Evolutionary conservation across 2,888 invertebrate genomes (phyloP), one percentile per base, ranked within the genome.

Genomic region (Andrena haemorrhoa): DNA sequence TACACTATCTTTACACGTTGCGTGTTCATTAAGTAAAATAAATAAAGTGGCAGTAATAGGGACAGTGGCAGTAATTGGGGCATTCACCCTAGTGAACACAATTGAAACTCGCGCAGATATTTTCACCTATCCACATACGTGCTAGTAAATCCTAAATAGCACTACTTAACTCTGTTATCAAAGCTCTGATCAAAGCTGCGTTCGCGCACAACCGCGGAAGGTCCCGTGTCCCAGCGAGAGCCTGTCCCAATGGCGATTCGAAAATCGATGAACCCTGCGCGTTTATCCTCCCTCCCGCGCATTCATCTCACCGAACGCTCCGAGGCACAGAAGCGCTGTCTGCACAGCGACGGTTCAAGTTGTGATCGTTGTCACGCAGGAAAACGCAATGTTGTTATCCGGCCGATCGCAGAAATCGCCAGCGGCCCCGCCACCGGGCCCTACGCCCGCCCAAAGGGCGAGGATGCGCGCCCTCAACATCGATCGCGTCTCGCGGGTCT

Each of bases 401-500:
- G 93, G 93, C 26, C 93, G 92, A 89, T 92, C 92, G 73, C 93
- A 92, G 91, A 92, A 92, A 82, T 89, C 94, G 61, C 91, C 94
- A 79, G 90, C 94, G 82, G 81, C 86, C 66, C 86, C 90, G 23
- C 92, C 94, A 3, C 94, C 90, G 6, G 88, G 89, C 71, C 91
- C 92, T 31, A 91, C 92, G 29, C 90, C 93, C 6, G 95, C 84
- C 23, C 96, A 96, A 91, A 95, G 94, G 88, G 95, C 95, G 29
- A 94, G 96, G 75, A 95, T 95, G 89, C 94, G 96, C 51, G 96
- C 97, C 53, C 95, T 97, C 81, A 96, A 96, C 91, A 96, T 97
- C 80, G 97, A 97, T 92, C 95, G 96, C 74, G 95, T 96, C 86
- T 97, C 97, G 3, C 94, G 97, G 60, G 95, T 96, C 70, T 95